phyloP scores from a whole-genome alignment of 2,888 invertebrate genomes.

The Cecidostiba fungosa region DNA sequence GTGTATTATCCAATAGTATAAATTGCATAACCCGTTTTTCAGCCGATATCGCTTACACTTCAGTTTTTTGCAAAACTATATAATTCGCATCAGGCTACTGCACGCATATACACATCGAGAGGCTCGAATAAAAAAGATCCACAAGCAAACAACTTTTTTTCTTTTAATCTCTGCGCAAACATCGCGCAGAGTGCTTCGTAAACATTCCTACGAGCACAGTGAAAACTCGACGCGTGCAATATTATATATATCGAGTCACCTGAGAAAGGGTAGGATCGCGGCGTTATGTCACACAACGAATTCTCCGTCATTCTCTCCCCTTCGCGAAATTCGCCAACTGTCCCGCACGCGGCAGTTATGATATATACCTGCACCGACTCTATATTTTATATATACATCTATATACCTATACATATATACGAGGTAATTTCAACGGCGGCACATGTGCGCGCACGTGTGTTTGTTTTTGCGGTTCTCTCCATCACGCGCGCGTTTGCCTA shows the following conservation, averaged over 20 bases:
- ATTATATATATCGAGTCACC: background rate
- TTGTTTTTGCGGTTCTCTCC: constrained; percentile 39
- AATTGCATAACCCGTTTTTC: background rate
- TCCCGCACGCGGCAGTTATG: background rate
- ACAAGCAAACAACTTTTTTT: background rate
- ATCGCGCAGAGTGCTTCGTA: background rate
- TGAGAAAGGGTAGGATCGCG: background rate
- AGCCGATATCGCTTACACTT: constrained; percentile 1
- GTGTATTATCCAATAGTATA: background rate
- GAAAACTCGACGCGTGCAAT: background rate
- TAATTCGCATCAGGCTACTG: no score
- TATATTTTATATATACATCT: background rate
- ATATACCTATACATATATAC: background rate
- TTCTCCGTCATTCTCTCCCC: background rate
- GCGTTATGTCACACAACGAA: constrained; percentile 27
- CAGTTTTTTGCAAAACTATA: constrained; percentile 4
- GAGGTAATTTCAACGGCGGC: background rate
- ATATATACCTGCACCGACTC: background rate
- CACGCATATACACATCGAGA: background rate
- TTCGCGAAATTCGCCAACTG: background rate
- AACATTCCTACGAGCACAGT: background rate
- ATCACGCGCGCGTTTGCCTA: background rate
- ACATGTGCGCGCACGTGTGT: constrained; percentile 54
- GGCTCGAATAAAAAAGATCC: background rate
- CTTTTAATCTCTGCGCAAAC: background rate